Conservation (phyloP, 1,140 invertebrate genomes). For the Gyrodactylus salaris region DNA sequence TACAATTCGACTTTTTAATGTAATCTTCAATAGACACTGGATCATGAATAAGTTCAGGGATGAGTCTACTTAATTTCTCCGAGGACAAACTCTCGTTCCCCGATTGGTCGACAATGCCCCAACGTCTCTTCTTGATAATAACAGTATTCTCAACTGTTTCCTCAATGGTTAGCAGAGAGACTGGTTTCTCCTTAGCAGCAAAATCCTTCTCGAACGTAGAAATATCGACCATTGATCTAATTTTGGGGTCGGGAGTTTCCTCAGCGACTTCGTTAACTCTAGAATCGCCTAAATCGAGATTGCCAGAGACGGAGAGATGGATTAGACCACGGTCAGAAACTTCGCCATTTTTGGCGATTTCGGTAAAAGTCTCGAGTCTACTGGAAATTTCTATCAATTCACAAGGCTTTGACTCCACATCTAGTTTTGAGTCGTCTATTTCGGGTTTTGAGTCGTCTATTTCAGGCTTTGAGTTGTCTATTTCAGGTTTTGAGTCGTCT, state of each 20-base stretch:
- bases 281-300: no score
- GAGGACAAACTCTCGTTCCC: neutral
- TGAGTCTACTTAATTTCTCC: neutral
- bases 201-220: neutral
- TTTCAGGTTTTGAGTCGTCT: neutral
- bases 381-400: no score
- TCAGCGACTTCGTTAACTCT: neutral
- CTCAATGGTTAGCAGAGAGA: neutral
- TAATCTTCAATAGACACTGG: neutral
- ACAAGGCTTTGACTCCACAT: no score
- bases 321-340: no score
- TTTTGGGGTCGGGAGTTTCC: neutral
- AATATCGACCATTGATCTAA: neutral
- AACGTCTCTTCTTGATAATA: neutral
- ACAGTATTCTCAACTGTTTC: neutral
- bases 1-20: neutral
- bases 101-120: neutral
- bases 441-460: neutral
- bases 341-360: no score
- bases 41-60: neutral
- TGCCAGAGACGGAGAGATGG: no score
- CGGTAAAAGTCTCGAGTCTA: no score
- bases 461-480: neutral
- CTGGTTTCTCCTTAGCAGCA: neutral
- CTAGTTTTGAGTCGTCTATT: neutral